phyloP scores from a whole-genome alignment of 2,113 vertebrate species.

The Ovibos moschatus region DNA sequence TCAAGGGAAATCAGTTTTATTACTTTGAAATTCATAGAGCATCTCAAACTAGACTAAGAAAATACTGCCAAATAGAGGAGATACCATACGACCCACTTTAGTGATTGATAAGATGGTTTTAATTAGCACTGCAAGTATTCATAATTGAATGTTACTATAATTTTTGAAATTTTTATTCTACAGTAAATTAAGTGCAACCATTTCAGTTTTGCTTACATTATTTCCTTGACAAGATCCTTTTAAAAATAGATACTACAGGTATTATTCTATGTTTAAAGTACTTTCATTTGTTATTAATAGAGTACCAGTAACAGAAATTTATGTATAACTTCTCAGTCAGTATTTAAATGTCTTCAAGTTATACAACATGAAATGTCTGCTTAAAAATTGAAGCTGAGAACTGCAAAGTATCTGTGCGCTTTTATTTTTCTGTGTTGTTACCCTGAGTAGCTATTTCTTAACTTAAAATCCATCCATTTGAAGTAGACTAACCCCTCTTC shows the following conservation, averaged over 20 bases:
- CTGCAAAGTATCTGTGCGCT: background rate
- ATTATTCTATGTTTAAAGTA: background rate
- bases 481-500: background rate
- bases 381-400: background rate
- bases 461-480: background rate
- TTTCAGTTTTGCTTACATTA: constrained; percentile 23
- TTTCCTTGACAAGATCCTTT: constrained; percentile 23
- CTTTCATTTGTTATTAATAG: background rate
- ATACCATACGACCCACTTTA: background rate
- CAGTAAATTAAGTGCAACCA: background rate
- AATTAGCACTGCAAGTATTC: background rate
- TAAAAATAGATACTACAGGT: background rate
- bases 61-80: background rate
- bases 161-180: constrained; percentile 21
- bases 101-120: constrained; percentile 3
- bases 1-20: constrained; percentile 18
- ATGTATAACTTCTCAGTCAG: background rate
- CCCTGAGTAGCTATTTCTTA: background rate
- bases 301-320: background rate
- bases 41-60: constrained; percentile 6
- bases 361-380: background rate
- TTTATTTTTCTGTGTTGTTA: background rate
- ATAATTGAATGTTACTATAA: constrained; percentile 8
- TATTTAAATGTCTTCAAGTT: constrained; percentile 14
- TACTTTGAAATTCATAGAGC: background rate